phyloP scores from a whole-genome alignment of 2,113 vertebrate species.

The Epinephelus lanceolatus region DNA sequence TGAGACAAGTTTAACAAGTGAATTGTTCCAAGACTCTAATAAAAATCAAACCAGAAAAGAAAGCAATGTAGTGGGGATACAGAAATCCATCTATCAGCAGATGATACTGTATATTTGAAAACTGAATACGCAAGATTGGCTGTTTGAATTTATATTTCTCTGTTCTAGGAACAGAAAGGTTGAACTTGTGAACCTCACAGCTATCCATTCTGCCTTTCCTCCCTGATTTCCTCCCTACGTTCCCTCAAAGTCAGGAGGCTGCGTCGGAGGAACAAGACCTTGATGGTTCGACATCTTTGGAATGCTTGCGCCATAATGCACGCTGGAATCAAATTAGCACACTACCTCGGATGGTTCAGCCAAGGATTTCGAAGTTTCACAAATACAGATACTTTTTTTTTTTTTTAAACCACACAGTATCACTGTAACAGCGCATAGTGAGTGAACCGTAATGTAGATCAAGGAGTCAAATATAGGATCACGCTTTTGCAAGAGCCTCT shows the following conservation, averaged over 20 bases:
- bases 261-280: slow-evolving; percentile 57
- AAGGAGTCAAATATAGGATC: slow-evolving; percentile 20
- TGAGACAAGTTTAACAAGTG: not conserved
- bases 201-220: slow-evolving; percentile 58
- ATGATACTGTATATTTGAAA: not conserved
- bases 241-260: slow-evolving; percentile 58
- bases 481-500: slow-evolving; percentile 18
- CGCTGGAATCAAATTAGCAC: not conserved
- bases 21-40: not conserved
- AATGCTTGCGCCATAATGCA: slow-evolving; percentile 41
- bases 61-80: not conserved
- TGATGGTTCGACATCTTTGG: slow-evolving; percentile 51
- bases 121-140: not conserved
- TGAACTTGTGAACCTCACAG: slow-evolving; percentile 67
- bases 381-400: not conserved
- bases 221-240: slow-evolving; percentile 66
- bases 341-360: not conserved
- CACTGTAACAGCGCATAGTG: not conserved
- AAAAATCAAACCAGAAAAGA: not conserved
- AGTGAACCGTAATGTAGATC: not conserved
- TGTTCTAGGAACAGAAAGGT: slow-evolving; percentile 30
- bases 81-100: not conserved
- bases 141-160: not conserved
- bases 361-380: not conserved
- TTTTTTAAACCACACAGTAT: not conserved